Evolutionary conservation across 2,888 invertebrate species (phyloP).

Genomic region (Eilema depressum): DNA sequence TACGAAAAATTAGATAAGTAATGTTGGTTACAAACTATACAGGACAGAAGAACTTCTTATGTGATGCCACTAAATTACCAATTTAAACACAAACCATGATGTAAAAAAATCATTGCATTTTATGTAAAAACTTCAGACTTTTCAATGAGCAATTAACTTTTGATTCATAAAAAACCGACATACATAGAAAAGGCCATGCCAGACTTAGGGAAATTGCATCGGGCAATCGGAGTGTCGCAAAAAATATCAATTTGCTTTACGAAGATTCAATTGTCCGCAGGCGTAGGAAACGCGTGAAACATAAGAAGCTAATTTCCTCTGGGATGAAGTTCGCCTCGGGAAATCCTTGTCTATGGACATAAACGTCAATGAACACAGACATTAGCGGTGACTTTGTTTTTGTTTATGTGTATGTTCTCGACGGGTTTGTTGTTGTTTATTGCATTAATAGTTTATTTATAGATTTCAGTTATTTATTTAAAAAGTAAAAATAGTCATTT

Average conservation of each 20-base stretch:
- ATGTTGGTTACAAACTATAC: background rate
- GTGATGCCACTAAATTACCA: background rate
- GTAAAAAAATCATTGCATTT: too few relatives aligned
- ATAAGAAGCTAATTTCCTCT: constrained; percentile 80
- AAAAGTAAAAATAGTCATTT: background rate
- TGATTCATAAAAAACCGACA: background rate
- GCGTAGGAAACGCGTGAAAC: constrained; percentile 68
- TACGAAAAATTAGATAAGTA: background rate
- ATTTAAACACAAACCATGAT: too few relatives aligned
- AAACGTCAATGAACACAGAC: constrained; percentile 55
- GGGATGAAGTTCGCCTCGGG: constrained; percentile 70
- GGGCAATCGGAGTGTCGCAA: constrained; percentile 67
- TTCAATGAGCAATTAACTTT: background rate
- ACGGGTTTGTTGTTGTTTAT: constrained; percentile 25
- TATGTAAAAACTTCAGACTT: background rate
- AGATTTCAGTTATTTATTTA: background rate
- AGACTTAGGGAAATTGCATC: constrained; percentile 67
- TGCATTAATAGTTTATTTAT: background rate
- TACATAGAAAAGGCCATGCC: constrained; percentile 35
- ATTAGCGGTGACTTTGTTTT: constrained; percentile 46
- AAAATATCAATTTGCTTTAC: constrained; percentile 75
- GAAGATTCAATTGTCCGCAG: constrained; percentile 73
- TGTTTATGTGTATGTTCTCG: constrained; percentile 39
- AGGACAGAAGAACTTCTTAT: background rate
- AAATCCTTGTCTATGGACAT: constrained; percentile 66